Percentiles rank a stretch among this genome's conserved stretches.
Evolutionary conservation across 2,888 invertebrate genomes (phyloP).

Genomic region (Eilema caniola): DNA sequence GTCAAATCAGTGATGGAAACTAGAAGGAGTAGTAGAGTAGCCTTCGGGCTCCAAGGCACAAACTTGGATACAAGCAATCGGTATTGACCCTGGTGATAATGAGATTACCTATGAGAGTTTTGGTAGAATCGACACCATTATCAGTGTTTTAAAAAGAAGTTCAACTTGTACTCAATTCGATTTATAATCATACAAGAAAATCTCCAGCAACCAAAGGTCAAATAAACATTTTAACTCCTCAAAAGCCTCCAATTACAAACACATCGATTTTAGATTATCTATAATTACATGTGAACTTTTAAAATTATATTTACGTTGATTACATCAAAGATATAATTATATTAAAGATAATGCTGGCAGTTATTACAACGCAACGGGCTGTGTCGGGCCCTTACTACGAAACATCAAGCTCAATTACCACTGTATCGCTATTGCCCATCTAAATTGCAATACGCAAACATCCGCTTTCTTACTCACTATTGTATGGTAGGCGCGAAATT

Average conservation of each 20-base stretch:
- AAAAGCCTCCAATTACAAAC: slow-evolving; percentile 17
- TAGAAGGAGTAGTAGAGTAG: too few relatives aligned
- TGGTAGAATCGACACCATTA: background rate
- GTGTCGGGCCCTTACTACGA: slow-evolving; percentile 44
- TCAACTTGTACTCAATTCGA: background rate
- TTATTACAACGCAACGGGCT: slow-evolving; percentile 52
- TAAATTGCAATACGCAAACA: slow-evolving; percentile 81
- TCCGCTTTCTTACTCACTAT: slow-evolving; percentile 73
- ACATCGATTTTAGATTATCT: slow-evolving; percentile 39
- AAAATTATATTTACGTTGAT: slow-evolving; percentile 47
- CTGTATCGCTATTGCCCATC: slow-evolving; percentile 76
- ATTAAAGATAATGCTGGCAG: slow-evolving; percentile 49
- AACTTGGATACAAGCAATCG: too few relatives aligned
- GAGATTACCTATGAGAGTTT: background rate
- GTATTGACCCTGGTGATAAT: background rate
- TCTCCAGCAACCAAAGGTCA: slow-evolving; percentile 12
- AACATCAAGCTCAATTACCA: slow-evolving; percentile 76
- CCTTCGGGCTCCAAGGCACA: too few relatives aligned
- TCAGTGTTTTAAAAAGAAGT: background rate
- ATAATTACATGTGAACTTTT: slow-evolving; percentile 49
- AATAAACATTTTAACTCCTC: slow-evolving; percentile 6
- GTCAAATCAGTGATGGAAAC: too few relatives aligned
- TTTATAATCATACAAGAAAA: background rate
- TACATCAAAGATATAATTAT: slow-evolving; percentile 44
- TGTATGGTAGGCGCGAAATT: slow-evolving; percentile 51